Evolutionary conservation across 2,797 vertebrate genomes (phyloP).

Genomic region (Lagorchestes hirsutus): DNA sequence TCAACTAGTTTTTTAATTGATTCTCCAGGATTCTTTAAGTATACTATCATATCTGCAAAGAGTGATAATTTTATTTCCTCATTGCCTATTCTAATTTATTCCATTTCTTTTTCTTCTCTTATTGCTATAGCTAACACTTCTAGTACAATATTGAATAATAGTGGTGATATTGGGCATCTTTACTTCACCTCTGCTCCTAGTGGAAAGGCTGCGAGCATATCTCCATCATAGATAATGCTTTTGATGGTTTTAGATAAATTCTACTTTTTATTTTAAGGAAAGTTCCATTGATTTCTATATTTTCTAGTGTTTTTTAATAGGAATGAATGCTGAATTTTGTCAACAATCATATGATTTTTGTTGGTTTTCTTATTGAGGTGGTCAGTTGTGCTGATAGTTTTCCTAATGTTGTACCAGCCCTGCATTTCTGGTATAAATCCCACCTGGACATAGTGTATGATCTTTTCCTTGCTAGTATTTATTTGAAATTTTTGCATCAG

Average conservation of each 20-base stretch:
- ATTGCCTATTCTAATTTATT: background rate
- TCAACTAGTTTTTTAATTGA: background rate
- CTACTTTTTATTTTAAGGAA: background rate
- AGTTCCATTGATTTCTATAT: background rate
- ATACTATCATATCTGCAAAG: background rate
- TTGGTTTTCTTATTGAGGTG: background rate
- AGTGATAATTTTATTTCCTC: background rate
- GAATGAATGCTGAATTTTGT: background rate
- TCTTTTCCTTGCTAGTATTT: background rate
- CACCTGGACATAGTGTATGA: background rate
- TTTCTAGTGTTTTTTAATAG: background rate
- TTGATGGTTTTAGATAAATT: background rate
- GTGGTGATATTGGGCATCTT: background rate
- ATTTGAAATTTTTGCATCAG: background rate
- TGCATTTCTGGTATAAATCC: background rate
- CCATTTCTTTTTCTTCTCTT: background rate
- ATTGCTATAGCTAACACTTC: background rate
- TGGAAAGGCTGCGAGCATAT: background rate
- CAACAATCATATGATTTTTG: background rate
- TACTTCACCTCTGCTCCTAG: background rate
- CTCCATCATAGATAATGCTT: background rate
- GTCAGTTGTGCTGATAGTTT: background rate
- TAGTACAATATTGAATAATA: background rate
- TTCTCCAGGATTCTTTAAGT: background rate
- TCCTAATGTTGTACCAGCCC: background rate